Conservation (phyloP, 2,797 vertebrate genomes). For the Gadopsis marmoratus region DNA sequence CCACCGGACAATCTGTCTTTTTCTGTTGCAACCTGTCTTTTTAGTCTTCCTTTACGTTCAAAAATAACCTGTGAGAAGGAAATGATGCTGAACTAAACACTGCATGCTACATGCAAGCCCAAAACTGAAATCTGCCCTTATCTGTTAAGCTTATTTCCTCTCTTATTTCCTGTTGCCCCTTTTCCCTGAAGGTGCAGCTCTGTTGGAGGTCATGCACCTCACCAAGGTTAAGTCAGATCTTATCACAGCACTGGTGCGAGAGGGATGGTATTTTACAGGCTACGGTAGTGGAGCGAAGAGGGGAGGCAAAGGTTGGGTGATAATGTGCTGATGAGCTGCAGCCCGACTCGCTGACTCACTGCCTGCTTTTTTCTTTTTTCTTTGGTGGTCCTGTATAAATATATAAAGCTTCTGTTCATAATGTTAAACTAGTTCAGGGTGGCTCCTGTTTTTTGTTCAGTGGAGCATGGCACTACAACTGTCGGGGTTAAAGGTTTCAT, state of each 20-base stretch:
- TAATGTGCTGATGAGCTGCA: conserved; percentile 62
- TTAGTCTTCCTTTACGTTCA: background rate
- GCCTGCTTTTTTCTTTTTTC: conserved; percentile 12
- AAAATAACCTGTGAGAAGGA: background rate
- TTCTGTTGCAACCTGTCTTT: background rate
- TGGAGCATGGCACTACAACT: conserved; percentile 4
- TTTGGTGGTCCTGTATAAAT: conserved; percentile 23
- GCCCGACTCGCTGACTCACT: conserved; percentile 44
- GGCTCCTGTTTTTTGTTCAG: conserved; percentile 32
- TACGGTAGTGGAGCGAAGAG: conserved; percentile 47
- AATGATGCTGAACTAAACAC: conserved; percentile 47
- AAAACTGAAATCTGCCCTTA: conserved; percentile 47
- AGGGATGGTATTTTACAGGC: conserved; percentile 63
- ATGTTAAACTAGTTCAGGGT: conserved; percentile 41
- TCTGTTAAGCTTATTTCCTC: conserved; percentile 49
- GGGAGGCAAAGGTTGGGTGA: conserved; percentile 56
- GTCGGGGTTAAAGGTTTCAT: conserved; percentile 37
- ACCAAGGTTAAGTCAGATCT: conserved; percentile 83
- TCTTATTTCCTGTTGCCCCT: conserved; percentile 38
- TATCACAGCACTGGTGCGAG: conserved; percentile 68
- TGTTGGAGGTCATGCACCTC: conserved; percentile 78
- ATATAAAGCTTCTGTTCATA: conserved; percentile 22
- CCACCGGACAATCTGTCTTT: background rate
- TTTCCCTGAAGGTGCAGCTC: conserved; percentile 71
- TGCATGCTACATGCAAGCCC: conserved; percentile 25